These are phyloP conservation scores for Zele albiditarsus DNA, from an alignment of 2,888 invertebrate species.

Conservation along the genomic window DNA sequence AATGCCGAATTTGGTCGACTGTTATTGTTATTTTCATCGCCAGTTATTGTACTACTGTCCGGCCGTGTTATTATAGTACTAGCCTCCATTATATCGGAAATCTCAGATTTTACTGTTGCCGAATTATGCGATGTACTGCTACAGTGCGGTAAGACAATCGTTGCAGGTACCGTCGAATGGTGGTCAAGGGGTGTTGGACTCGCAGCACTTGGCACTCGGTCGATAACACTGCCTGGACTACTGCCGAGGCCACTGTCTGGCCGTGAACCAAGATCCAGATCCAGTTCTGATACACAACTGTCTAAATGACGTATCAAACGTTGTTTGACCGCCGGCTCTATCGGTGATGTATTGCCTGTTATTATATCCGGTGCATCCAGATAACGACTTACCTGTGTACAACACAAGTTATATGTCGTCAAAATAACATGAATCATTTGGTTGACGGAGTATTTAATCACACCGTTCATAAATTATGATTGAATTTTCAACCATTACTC, in stretches of 20 bases:
- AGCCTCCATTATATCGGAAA: slow-evolving; percentile 61
- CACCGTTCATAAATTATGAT: too few species aligned
- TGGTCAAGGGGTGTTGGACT: slow-evolving; percentile 67
- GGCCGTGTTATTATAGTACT: slow-evolving; percentile 60
- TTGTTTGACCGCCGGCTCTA: slow-evolving; percentile 77
- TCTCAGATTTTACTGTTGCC: slow-evolving; percentile 57
- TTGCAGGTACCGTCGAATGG: slow-evolving; percentile 52
- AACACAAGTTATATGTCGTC: not conserved
- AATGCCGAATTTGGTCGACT: slow-evolving; percentile 68
- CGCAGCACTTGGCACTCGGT: slow-evolving; percentile 62
- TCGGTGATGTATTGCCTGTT: slow-evolving; percentile 74
- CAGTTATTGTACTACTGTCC: slow-evolving; percentile 72
- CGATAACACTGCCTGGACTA: slow-evolving; percentile 70
- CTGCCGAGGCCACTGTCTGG: slow-evolving; percentile 70
- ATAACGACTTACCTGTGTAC: slow-evolving; percentile 74
- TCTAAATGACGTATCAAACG: slow-evolving; percentile 77
- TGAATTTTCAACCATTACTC: too few species aligned
- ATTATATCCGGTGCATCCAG: slow-evolving; percentile 78
- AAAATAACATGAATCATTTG: not conserved
- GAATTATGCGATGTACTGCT: slow-evolving; percentile 53
- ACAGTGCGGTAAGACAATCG: slow-evolving; percentile 56
- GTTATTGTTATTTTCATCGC: slow-evolving; percentile 74
- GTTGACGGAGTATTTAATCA: too few species aligned
- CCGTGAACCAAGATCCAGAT: slow-evolving; percentile 75
- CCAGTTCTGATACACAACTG: slow-evolving; percentile 78